Evolutionary conservation across 2,113 vertebrate species (phyloP), one percentile per base, ranked within the genome.

Genomic region (Tychaedon coryphoeus): DNA sequence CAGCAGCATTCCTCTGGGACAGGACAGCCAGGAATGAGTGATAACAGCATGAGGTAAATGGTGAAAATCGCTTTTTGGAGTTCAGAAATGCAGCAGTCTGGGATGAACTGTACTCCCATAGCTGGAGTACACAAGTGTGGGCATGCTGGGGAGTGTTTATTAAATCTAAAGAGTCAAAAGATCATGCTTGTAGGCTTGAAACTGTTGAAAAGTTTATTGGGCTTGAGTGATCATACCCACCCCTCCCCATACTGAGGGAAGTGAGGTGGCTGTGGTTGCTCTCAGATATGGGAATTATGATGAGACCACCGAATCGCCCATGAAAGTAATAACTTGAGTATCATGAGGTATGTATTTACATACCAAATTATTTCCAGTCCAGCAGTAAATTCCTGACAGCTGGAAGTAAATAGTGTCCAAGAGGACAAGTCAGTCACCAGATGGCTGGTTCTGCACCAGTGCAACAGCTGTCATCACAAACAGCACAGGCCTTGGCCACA

Each of bases 381-480:
- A 81, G 34, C 31, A 90, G 38, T 89, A 94, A 96, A 96, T 90
- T 90, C 75, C 75, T 93, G 86, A 88, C 91, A 96, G 91, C 94
- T 95, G 90, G 85, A 92, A 87, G 76, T 76, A 95, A 88, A 87
- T 2, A 69, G 48, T 74, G 90, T 93, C 94, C 95, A 96, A 92
- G 57, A 93, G 93, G 92, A 94, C 74, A 93, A 91, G 88, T 87
- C 43, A 26, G 87, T 83, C 92, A 93, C 92, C 88, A 95, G 86
- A 89, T 95, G 94, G 88, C 90, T 88, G 76, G 67, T 91, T 95
- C 56, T 91, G 73, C 67, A 93, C 83, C 86, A 93, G 53, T 34
- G 73, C 92, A 94, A 86, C 90, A 94, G 88, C 86, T 93, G 94
- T 96, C 90, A 87, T 96, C 88, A 93, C 95, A 84, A 83, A 95